A percentile compares a stretch with the other conserved stretches of the same genome.
These are phyloP conservation scores for Glyptemys insculpta DNA, from an alignment of 2,797 vertebrate genomes.

Conservation along the genomic window DNA sequence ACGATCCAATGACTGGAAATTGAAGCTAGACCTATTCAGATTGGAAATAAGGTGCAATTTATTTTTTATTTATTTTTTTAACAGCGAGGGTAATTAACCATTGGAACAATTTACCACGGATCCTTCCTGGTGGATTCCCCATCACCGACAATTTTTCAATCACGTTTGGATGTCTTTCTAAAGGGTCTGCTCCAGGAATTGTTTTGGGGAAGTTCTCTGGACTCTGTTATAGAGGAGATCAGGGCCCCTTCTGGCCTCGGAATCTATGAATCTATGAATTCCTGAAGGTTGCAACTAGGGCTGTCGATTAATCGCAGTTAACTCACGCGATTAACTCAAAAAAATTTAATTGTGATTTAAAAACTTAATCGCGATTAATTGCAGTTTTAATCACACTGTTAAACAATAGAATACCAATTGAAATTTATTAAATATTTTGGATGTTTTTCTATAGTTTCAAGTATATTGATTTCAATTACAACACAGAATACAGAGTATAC, in stretches of 20 bases:
- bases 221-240: not conserved
- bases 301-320: no score
- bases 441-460: no score
- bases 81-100: not conserved
- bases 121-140: not conserved
- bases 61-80: not conserved
- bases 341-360: no score
- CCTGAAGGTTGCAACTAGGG: not conserved
- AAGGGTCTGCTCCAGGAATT: not conserved
- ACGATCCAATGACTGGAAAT: not conserved
- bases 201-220: not conserved
- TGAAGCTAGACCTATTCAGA: not conserved
- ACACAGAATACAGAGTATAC: no score
- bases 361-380: no score
- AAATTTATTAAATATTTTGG: no score
- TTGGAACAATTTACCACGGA: not conserved
- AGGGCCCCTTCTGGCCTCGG: not conserved
- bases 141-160: not conserved
- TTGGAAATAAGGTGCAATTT: not conserved
- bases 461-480: no score
- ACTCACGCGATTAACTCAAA: no score
- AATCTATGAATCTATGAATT: not conserved
- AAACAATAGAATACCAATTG: no score
- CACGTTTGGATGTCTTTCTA: not conserved
- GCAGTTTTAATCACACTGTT: no score